These are phyloP conservation scores for Polydrusus tereticollis DNA, from an alignment of 2,888 invertebrate genomes.

Conservation along the genomic window DNA sequence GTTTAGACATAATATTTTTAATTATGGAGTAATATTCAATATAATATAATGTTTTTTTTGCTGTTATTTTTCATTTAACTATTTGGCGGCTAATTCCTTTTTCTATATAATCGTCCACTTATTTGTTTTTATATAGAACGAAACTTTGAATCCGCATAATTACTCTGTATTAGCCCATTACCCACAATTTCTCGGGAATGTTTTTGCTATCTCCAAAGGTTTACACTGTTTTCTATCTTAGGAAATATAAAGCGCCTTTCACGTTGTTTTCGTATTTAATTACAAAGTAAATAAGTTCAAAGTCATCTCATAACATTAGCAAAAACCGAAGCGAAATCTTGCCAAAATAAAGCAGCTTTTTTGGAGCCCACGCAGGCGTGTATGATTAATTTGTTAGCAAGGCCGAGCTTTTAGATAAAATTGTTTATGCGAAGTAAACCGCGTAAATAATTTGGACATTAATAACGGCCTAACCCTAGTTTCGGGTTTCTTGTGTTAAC, in stretches of 20 bases:
- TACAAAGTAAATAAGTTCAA: background rate
- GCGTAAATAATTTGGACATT: constrained; percentile 37
- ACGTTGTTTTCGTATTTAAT: background rate
- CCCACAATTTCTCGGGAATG: too few species aligned
- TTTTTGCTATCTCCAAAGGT: too few species aligned
- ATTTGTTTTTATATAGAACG: too few species aligned
- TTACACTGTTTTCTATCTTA: too few species aligned
- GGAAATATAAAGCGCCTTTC: background rate
- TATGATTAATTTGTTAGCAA: constrained; percentile 23
- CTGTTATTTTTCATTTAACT: too few species aligned
- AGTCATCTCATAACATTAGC: background rate
- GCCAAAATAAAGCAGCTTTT: constrained; percentile 21
- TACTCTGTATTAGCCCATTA: too few species aligned
- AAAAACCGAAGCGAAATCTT: background rate
- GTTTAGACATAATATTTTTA: too few species aligned
- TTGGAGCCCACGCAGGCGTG: constrained; percentile 18
- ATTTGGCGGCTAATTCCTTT: too few species aligned
- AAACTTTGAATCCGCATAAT: too few species aligned
- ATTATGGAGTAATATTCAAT: too few species aligned
- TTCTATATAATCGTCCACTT: too few species aligned
- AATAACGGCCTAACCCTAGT: constrained; percentile 32
- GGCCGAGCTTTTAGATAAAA: constrained; percentile 31
- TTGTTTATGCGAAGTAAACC: constrained; percentile 28
- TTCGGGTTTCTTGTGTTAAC: constrained; percentile 34
- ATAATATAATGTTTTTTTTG: too few species aligned